Evolutionary conservation across 2,888 invertebrate genomes (phyloP), one percentile per base, ranked within the genome.

Genomic region (Apoderus coryli): DNA sequence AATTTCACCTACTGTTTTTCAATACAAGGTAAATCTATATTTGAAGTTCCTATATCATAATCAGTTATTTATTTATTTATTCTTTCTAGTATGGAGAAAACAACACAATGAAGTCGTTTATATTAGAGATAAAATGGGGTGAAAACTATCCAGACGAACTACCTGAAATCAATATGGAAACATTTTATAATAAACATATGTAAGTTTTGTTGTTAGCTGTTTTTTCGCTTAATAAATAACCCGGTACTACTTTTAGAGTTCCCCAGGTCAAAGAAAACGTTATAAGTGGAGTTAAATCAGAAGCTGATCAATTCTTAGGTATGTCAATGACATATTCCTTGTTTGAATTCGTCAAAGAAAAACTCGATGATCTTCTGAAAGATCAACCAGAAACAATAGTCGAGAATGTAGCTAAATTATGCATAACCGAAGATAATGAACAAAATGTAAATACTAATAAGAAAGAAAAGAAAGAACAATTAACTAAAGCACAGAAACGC

Each of bases 241-340:
- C 10, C 19, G 25, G 25, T 40, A n/a, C n/a, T n/a, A n/a, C n/a
- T n/a, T 41, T 10, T 31, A 85, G 85, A 54, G 51, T 76, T 37
- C 63, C 66, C 19, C 50, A 65, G 2, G 73, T 85, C 1, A 88
- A 88, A 57, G 61, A 72, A 26, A 75, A 72, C 50, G 70, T 89
- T 36, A 48, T 68, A 7, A 53, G 61, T 5, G 63, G 67, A 29
- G 57, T 85, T 1, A 60, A 63, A 9, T 60, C 65, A 7, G 85
- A 88, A 56, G 82, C 82, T 0, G 74, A 81, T 22, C 78, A 81
- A 45, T 80, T 81, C 67, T 48, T 88, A 10, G 92, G 89, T 1
- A 79, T 78, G 60, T 88, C 89, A 3, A 90, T 92, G 89, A 93
- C 90, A 0, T 95, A 88, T 52, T 84, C 89, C 0, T 58, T 95